phyloP scores from a whole-genome alignment of 2,888 invertebrate species.

The Leucoma salicis region DNA sequence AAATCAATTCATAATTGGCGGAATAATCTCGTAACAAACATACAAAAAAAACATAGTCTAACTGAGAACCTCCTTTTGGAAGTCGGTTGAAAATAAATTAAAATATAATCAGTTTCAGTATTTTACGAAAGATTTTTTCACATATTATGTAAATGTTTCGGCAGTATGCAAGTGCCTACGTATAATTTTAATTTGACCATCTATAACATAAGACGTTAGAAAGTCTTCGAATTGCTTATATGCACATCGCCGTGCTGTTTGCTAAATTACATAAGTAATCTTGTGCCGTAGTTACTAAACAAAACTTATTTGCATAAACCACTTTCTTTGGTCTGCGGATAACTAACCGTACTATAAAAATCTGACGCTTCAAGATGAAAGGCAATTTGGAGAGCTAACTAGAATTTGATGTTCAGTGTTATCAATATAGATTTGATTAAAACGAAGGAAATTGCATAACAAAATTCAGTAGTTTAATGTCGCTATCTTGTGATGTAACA shows the following conservation, averaged over 20 bases:
- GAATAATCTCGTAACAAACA: no score
- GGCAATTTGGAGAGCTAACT: neutral
- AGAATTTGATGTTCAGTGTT: neutral
- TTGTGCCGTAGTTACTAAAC: conserved; percentile 18
- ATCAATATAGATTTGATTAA: neutral
- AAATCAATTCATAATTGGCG: no score
- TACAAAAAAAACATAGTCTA: no score
- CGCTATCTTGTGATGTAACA: conserved; percentile 26
- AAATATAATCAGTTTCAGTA: neutral
- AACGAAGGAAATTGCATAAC: neutral
- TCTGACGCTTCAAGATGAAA: neutral
- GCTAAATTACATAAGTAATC: conserved; percentile 28
- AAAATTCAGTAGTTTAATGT: neutral
- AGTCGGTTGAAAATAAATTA: no score
- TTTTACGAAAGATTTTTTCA: neutral
- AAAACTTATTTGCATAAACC: conserved; percentile 33
- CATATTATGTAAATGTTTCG: neutral
- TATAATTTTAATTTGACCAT: neutral
- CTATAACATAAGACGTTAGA: conserved; percentile 16
- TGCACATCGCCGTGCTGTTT: conserved; percentile 12
- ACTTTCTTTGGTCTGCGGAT: conserved; percentile 43
- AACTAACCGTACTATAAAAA: conserved; percentile 18
- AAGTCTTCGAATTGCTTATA: conserved; percentile 18
- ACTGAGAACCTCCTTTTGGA: no score
- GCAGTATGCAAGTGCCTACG: no score